phyloP scores from a whole-genome alignment of 2,113 vertebrate species.

The Elaphurus davidianus region DNA sequence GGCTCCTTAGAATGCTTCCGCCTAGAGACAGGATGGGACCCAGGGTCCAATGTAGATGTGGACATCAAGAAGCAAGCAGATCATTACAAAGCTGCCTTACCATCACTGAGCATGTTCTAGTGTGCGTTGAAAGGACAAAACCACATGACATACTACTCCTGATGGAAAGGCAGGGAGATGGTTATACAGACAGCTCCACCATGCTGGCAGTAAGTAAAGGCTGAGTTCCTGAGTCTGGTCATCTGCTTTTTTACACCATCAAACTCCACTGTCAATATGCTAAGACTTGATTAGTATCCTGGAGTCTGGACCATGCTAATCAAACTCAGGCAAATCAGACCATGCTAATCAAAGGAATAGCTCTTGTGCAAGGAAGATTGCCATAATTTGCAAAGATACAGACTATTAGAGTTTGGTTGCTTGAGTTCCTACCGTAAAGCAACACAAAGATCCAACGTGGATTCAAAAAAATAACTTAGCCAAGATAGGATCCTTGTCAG shows the following conservation, averaged over 20 bases:
- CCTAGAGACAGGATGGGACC: neutral
- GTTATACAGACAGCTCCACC: neutral
- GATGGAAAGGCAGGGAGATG: neutral
- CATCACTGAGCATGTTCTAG: neutral
- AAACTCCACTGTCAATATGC: neutral
- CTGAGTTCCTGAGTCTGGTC: neutral
- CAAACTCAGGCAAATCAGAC: neutral
- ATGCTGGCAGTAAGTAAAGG: neutral
- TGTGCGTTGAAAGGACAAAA: neutral
- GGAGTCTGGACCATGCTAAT: neutral
- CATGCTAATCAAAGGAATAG: neutral
- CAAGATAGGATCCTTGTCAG: neutral
- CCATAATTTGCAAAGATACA: neutral
- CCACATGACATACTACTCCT: neutral
- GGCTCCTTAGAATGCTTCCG: neutral
- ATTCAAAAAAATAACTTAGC: neutral
- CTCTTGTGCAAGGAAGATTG: neutral
- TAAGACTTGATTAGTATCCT: neutral
- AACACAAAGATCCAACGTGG: neutral
- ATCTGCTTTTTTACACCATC: neutral
- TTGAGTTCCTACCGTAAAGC: neutral
- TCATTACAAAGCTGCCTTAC: neutral
- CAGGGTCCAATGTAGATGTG: neutral
- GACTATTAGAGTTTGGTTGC: neutral
- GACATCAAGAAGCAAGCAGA: neutral